Evolutionary conservation across 2,797 vertebrate species (phyloP).

Genomic region (Gorsachius magnificus): DNA sequence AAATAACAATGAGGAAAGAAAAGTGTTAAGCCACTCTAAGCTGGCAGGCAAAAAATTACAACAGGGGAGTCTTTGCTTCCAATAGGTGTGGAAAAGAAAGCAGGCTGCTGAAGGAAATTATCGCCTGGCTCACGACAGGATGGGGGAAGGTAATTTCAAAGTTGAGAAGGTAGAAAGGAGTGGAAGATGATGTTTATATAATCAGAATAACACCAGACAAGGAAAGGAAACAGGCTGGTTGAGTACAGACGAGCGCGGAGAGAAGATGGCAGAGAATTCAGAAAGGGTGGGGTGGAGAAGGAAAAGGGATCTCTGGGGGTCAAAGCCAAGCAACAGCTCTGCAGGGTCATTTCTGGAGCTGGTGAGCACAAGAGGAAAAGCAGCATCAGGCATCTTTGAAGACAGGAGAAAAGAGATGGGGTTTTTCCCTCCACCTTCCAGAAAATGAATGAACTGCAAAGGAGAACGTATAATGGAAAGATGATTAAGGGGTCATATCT

Average conservation of each 20-base stretch:
- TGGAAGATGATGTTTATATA: background rate
- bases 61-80: background rate
- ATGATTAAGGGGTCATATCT: background rate
- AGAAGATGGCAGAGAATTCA: constrained; percentile 6
- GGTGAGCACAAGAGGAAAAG: background rate
- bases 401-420: background rate
- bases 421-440: background rate
- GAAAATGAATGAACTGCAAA: background rate
- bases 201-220: background rate
- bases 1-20: background rate
- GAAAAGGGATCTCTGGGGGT: background rate
- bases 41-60: background rate
- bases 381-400: background rate
- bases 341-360: background rate
- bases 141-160: background rate
- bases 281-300: background rate
- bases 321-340: background rate
- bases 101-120: background rate
- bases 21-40: background rate
- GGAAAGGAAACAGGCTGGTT: constrained; percentile 26
- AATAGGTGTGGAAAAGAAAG: background rate
- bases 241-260: background rate
- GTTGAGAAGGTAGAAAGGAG: background rate
- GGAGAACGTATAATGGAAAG: background rate
- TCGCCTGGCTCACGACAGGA: background rate